Percentiles rank a stretch among this genome's conserved stretches.
Evolutionary conservation across 2,113 vertebrate species (phyloP).

Genomic region (Megaceryle maxima): DNA sequence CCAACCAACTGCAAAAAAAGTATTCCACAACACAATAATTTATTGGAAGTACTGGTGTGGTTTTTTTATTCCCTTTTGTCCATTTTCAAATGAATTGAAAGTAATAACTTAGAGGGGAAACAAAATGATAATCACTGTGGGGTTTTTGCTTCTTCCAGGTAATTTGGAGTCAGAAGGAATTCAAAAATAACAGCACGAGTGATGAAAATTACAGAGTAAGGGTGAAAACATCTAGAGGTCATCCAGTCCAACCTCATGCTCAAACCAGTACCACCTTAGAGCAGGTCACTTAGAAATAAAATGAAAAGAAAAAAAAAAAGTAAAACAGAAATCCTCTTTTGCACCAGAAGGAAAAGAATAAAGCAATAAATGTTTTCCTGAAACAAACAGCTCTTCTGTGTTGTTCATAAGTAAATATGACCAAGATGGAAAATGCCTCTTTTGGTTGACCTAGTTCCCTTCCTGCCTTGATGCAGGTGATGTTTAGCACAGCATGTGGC

Average conservation of each 20-base stretch:
- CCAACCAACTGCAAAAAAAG: not conserved
- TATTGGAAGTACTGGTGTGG: not conserved
- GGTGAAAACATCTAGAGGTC: not conserved
- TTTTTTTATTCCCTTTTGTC: not conserved
- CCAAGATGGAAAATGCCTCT: not conserved
- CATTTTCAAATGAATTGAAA: slow-evolving; percentile 27
- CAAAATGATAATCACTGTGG: not conserved
- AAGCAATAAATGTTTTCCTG: not conserved
- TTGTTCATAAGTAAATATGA: not conserved
- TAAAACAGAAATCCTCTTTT: not conserved
- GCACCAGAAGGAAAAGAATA: not conserved
- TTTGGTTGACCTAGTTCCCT: not conserved
- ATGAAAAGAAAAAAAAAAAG: not conserved
- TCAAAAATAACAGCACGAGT: not conserved
- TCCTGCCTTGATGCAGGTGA: not conserved
- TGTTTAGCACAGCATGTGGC: not conserved
- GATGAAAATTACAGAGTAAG: slow-evolving; percentile 9
- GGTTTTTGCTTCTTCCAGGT: not conserved
- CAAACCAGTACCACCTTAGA: not conserved
- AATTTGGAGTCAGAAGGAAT: not conserved
- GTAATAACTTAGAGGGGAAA: not conserved
- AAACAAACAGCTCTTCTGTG: not conserved
- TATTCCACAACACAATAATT: not conserved
- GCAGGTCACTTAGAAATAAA: not conserved
- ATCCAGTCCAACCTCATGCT: not conserved